phyloP scores from a whole-genome alignment of 1,140 invertebrate species.

The Habropoda laboriosa region DNA sequence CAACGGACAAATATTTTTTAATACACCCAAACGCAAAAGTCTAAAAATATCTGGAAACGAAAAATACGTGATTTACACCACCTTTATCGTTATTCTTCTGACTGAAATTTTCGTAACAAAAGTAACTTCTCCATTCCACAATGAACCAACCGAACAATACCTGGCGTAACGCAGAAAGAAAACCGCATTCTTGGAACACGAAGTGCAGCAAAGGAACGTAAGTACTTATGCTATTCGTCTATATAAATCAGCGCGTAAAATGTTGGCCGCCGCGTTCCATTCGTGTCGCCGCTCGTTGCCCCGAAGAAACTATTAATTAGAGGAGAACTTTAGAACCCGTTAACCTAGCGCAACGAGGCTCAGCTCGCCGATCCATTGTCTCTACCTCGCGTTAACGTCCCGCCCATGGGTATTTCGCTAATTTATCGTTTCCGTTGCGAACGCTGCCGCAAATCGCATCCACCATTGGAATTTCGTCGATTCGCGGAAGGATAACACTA shows the following conservation, averaged over 20 bases:
- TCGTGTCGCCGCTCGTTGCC: neutral
- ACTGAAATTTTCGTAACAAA: neutral
- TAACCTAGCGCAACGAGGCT: neutral
- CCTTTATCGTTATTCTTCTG: too few relatives aligned
- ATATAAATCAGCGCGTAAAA: neutral
- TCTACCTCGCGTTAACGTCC: neutral
- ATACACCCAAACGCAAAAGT: too few relatives aligned
- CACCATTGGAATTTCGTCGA: neutral
- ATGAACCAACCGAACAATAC: too few relatives aligned
- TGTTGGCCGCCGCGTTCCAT: neutral
- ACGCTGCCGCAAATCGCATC: neutral
- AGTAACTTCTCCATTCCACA: too few relatives aligned
- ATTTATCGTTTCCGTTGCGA: constrained; percentile 30
- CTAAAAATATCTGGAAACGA: too few relatives aligned
- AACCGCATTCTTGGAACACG: neutral
- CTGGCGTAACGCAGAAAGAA: neutral
- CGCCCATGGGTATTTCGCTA: constrained; percentile 10
- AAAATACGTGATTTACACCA: too few relatives aligned
- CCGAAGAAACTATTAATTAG: constrained; percentile 21
- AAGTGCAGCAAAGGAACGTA: neutral
- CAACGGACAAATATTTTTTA: too few relatives aligned
- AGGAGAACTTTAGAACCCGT: constrained; percentile 17
- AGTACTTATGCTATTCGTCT: neutral
- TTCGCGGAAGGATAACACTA: neutral
- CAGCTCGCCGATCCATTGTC: constrained; percentile 10